A percentile compares a stretch with the other conserved stretches of the same genome.
phyloP scores from a whole-genome alignment of 2,888 invertebrate species.

The Clunio marinus region DNA sequence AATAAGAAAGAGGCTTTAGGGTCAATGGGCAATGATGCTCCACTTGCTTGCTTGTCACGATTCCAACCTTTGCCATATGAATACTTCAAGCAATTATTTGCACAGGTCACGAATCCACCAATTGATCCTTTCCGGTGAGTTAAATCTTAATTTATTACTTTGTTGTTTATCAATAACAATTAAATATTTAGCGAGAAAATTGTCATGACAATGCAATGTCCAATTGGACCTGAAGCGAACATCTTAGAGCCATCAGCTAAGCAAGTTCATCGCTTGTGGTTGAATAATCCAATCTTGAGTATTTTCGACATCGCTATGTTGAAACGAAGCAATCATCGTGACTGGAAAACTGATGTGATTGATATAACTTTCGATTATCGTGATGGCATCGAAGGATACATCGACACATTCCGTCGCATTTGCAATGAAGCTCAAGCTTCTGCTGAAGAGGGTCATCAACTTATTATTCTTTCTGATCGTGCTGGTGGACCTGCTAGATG shows the following conservation, averaged over 20 bases:
- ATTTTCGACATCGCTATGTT: slow-evolving; percentile 84
- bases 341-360: slow-evolving; percentile 82
- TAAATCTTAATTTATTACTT: not conserved
- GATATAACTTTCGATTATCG: slow-evolving; percentile 81
- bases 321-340: slow-evolving; percentile 74
- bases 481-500: slow-evolving; percentile 60
- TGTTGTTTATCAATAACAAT: slow-evolving; percentile 12
- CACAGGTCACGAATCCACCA: slow-evolving; percentile 98
- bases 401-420: slow-evolving; percentile 73
- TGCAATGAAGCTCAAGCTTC: slow-evolving; percentile 78
- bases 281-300: slow-evolving; percentile 91
- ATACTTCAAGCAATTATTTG: slow-evolving; percentile 98
- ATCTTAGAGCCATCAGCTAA: slow-evolving; percentile 82
- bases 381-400: slow-evolving; percentile 71
- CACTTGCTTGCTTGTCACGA: slow-evolving; percentile 91
- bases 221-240: slow-evolving; percentile 94
- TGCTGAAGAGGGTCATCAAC: slow-evolving; percentile 71
- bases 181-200: slow-evolving; percentile 80
- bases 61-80: slow-evolving; percentile 94
- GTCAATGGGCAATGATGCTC: slow-evolving; percentile 99
- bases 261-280: slow-evolving; percentile 84
- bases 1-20: slow-evolving; percentile 96
- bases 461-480: slow-evolving; percentile 83
- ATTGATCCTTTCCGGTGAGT: slow-evolving; percentile 88
- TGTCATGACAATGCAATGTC: slow-evolving; percentile 96